Conservation (phyloP, 2,797 vertebrate species). For the Ibycter americanus region DNA sequence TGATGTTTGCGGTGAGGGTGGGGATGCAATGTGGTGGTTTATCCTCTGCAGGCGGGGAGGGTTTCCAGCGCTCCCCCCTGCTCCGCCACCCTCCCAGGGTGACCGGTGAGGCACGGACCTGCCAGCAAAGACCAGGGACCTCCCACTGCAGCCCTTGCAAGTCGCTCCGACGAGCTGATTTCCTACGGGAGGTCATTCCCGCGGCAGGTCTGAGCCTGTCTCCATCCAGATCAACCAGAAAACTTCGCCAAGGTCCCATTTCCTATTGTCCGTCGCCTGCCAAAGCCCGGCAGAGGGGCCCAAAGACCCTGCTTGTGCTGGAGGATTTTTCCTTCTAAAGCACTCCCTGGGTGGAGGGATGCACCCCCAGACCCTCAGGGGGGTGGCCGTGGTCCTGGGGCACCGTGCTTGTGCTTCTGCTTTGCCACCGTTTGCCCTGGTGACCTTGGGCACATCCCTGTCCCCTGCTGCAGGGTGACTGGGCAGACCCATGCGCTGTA, state of each 20-base stretch:
- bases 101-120: neutral
- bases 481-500: fast-evolving
- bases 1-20: neutral
- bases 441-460: neutral
- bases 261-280: fast-evolving
- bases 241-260: fast-evolving
- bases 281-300: neutral
- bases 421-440: neutral
- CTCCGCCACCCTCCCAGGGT: neutral
- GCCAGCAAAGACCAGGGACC: neutral
- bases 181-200: neutral
- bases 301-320: neutral
- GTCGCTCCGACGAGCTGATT: fast-evolving
- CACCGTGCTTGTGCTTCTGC: neutral
- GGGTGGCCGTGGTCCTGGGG: fast-evolving
- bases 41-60: neutral
- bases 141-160: fast-evolving
- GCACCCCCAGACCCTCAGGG: too few relatives aligned
- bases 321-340: neutral
- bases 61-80: neutral
- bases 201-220: neutral
- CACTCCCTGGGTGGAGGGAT: fast-evolving
- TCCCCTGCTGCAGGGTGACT: neutral
- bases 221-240: neutral
- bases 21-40: neutral